Evolutionary conservation across 2,797 vertebrate genomes (phyloP), one percentile per base, ranked within the genome.

Genomic region (Lithobates pipiens): DNA sequence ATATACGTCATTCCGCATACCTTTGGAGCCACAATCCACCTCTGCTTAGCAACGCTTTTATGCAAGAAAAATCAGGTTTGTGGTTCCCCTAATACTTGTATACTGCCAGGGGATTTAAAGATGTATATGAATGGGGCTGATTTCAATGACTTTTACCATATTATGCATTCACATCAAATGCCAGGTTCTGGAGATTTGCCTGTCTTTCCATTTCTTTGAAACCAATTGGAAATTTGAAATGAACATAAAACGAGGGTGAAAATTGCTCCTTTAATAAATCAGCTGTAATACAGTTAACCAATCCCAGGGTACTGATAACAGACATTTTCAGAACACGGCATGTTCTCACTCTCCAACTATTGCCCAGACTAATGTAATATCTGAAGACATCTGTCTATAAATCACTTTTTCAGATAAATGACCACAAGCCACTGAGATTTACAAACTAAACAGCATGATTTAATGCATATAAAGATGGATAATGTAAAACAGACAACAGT

Each of bases 401-500:
- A 67, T 69, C 29, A 29, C 18, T 69, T 32, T 67, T 80, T 32
- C 42, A 50, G 61, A 70, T 32, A 70, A 70, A 80, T 80, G 78
- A 46, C 78, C 67, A 36, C 18, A 10, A 80, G 68, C 65, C 78
- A 80, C 21, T 2, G 5, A 27, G 68, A 57, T 71, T 80, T 80
- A 80, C 67, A 80, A 71, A 80, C 78, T 54, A 54, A 80, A 69
- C 68, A 71, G 44, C 21, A 25, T 70, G 25, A 80, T 80, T 46
- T 54, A 39, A 70, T 44, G 34, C 80, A 74, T 25, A 42, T 73
- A 61, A 65, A 82, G 70, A 42, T n/a, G 7, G 34, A 61, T 65
- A 82, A 82, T 74, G 61, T 76, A 83, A 67, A 67, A 76, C 81
- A 83, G 72, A 76, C 39, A 72, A 36, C 42, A 23, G 29, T 42